Evolutionary conservation across 2,888 invertebrate genomes (phyloP), one percentile per base, ranked within the genome.

Genomic region (Pammene fasciana): DNA sequence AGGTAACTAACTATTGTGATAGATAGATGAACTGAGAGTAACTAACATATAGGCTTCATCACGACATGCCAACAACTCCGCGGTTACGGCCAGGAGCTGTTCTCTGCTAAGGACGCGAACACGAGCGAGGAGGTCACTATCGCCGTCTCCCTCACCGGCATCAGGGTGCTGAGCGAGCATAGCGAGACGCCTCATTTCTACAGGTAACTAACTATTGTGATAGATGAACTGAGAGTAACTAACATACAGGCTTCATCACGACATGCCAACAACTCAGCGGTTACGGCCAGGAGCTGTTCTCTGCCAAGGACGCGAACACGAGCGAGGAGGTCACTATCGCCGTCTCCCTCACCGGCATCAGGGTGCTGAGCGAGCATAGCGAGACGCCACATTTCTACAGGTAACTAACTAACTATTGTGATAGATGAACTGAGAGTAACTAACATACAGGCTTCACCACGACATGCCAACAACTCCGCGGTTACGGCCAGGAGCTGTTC

Each of bases 401-500:
- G 96, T 96, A 71, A 71, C 6, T 10, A 9, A 0, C 9, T 13
- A 41, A n/a, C n/a, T n/a, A n/a, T n/a, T n/a, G n/a, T n/a, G n/a
- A n/a, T n/a, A n/a, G n/a, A n/a, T n/a, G n/a, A n/a, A n/a, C n/a
- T n/a, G n/a, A n/a, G n/a, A n/a, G n/a, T n/a, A n/a, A n/a, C n/a
- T n/a, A n/a, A n/a, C n/a, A n/a, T n/a, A n/a, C n/a, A 80, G 96
- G 98, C 82, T 99, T 99, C 87, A 98, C 99, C 81, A 96, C 97
- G 74, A 97, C 97, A 64, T 98, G 98, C 78, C 98, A 99, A 88
- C 96, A 97, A 80, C 93, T 99, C 68, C 98, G 98, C 71, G 98
- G 98, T 3, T 99, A 99, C 85, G 99, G 99, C 0, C 97, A 98
- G 86, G 99, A 99, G 89, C 96, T 97, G 79, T 99, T 98, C 90